Conservation (phyloP, 2,113 vertebrate genomes). For the Formicarius rufipectus region DNA sequence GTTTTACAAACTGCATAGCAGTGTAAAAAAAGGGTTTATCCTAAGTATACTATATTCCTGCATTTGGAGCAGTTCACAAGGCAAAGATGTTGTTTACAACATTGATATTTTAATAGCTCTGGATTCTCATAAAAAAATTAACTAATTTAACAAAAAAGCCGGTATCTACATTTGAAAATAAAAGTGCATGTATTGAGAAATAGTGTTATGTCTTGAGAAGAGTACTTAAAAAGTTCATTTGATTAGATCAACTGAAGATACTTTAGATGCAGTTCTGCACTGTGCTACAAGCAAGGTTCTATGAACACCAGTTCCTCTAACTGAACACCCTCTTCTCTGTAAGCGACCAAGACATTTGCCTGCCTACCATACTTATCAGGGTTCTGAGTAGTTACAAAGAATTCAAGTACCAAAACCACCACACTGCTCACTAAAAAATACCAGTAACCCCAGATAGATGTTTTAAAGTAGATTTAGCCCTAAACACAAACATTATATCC, state of each 20-base stretch:
- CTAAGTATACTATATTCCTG: slow-evolving; percentile 62
- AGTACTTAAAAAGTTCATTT: slow-evolving; percentile 45
- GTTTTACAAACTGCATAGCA: slow-evolving; percentile 70
- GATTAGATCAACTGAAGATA: slow-evolving; percentile 12
- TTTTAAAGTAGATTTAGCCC: neutral
- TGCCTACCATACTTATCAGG: neutral
- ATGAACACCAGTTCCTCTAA: slow-evolving; percentile 27
- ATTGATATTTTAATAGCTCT: slow-evolving; percentile 65
- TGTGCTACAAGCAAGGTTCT: slow-evolving; percentile 41
- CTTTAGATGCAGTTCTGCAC: slow-evolving; percentile 39
- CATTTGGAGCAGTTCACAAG: slow-evolving; percentile 66
- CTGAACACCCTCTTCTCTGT: neutral
- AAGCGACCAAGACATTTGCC: neutral
- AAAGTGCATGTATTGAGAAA: slow-evolving; percentile 67
- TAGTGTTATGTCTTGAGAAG: slow-evolving; percentile 59
- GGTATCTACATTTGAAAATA: slow-evolving; percentile 65
- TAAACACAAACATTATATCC: neutral
- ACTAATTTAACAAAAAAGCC: slow-evolving; percentile 52
- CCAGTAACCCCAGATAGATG: neutral
- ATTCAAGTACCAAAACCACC: slow-evolving; percentile 35
- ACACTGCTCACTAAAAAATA: neutral
- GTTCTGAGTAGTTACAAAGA: slow-evolving; percentile 4
- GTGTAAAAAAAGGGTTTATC: slow-evolving; percentile 49
- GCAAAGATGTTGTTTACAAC: slow-evolving; percentile 60
- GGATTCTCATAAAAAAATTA: slow-evolving; percentile 68